These are phyloP conservation scores for Siphamia tubifer DNA, from an alignment of 2,113 vertebrate genomes.

Conservation along the genomic window DNA sequence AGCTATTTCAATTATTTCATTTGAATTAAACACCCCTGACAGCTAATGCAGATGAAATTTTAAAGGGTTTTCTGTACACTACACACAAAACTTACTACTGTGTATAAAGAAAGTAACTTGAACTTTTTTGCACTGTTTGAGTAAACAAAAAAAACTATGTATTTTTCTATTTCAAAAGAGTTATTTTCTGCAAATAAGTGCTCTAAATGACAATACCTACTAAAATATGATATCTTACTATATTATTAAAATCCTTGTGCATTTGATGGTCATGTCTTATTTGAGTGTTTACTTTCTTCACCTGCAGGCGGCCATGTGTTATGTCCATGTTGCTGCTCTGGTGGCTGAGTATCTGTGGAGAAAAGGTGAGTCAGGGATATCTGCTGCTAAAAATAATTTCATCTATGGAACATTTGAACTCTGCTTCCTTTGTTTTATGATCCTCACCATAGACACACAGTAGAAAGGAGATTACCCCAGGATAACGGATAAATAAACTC, in stretches of 20 bases:
- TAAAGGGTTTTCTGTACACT: too few relatives aligned
- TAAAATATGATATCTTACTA: too few relatives aligned
- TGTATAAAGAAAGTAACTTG: too few relatives aligned
- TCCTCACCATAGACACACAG: neutral
- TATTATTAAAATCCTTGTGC: neutral
- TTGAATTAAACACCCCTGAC: too few relatives aligned
- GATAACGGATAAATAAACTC: neutral
- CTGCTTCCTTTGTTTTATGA: neutral
- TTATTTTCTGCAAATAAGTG: too few relatives aligned
- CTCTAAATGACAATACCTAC: too few relatives aligned
- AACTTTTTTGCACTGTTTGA: too few relatives aligned
- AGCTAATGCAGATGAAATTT: too few relatives aligned
- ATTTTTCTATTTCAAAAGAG: too few relatives aligned
- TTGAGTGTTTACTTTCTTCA: constrained; percentile 11
- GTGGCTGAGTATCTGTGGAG: constrained; percentile 96
- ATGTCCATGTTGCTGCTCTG: constrained; percentile 93
- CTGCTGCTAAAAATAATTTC: neutral
- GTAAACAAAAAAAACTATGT: too few relatives aligned
- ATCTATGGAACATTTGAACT: neutral
- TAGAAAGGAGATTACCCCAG: neutral
- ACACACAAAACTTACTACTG: too few relatives aligned
- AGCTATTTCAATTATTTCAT: too few relatives aligned
- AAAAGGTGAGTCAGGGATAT: constrained; percentile 85
- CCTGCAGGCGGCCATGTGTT: constrained; percentile 95
- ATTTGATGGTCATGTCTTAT: neutral